Evolutionary conservation across 1,140 invertebrate species (phyloP).

Genomic region (Antheraea mylitta): DNA sequence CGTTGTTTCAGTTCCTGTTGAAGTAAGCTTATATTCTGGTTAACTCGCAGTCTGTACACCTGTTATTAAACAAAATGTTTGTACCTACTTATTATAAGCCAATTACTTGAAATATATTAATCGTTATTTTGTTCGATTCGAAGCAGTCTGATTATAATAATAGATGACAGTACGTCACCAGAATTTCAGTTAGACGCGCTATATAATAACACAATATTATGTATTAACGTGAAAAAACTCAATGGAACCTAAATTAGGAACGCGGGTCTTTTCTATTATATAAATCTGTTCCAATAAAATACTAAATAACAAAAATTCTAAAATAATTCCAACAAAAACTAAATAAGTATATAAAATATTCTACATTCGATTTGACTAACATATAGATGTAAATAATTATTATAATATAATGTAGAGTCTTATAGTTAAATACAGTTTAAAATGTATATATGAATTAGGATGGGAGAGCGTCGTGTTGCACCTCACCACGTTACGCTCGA

Average conservation of each 20-base stretch:
- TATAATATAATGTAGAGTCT: slow-evolving; percentile 40
- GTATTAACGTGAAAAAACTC: too few species aligned
- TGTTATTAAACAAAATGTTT: too few species aligned
- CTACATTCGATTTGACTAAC: slow-evolving; percentile 59
- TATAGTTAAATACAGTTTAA: slow-evolving; percentile 39
- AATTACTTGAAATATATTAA: too few species aligned
- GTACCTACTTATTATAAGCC: too few species aligned
- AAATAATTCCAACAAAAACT: slow-evolving; percentile 67
- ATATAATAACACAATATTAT: too few species aligned
- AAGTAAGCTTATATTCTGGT: too few species aligned
- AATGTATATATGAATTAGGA: slow-evolving; percentile 40
- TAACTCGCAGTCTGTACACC: too few species aligned
- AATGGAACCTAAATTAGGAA: not conserved
- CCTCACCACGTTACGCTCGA: not conserved
- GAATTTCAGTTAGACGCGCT: not conserved
- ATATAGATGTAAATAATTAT: slow-evolving; percentile 54
- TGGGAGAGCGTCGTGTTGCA: slow-evolving; percentile 14
- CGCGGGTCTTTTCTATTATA: not conserved
- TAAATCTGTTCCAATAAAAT: slow-evolving; percentile 52
- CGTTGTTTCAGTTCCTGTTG: too few species aligned
- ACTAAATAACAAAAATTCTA: slow-evolving; percentile 74
- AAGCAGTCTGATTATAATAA: not conserved
- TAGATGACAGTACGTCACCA: not conserved
- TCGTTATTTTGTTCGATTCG: too few species aligned
- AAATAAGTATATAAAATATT: slow-evolving; percentile 44